phyloP scores from a whole-genome alignment of 2,888 invertebrate genomes.

The Xestia xanthographa region DNA sequence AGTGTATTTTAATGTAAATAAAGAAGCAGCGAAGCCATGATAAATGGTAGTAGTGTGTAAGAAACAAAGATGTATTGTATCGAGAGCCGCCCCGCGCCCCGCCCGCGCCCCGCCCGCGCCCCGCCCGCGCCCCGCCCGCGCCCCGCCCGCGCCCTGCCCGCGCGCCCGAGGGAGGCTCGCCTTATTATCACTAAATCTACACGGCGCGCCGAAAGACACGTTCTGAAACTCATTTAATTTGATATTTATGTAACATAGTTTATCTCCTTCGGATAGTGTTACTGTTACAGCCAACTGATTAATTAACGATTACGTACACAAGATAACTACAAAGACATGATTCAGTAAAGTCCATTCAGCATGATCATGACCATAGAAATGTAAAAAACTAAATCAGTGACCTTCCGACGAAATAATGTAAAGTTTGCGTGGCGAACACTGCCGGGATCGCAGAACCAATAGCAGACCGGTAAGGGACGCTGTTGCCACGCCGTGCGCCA shows the following conservation, averaged over 20 bases:
- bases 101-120: not conserved
- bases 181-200: slow-evolving; percentile 43
- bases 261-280: slow-evolving; percentile 9
- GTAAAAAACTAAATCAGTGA: too few species aligned
- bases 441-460: too few species aligned
- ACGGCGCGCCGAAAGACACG: slow-evolving; percentile 29
- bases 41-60: slow-evolving; percentile 24
- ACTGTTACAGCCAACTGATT: slow-evolving; percentile 10
- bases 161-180: slow-evolving; percentile 23
- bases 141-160: not conserved
- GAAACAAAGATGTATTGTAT: slow-evolving; percentile 34
- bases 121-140: not conserved
- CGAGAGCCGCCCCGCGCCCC: slow-evolving; percentile 23
- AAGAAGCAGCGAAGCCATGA: slow-evolving; percentile 19
- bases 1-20: slow-evolving; percentile 15
- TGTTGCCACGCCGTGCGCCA: not conserved
- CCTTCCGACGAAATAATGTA: not conserved
- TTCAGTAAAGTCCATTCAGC: not conserved
- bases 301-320: not conserved
- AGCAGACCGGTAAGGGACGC: not conserved
- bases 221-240: slow-evolving; percentile 34
- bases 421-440: not conserved
- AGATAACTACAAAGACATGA: not conserved
- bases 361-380: too few species aligned
- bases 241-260: slow-evolving; percentile 21